These are phyloP conservation scores for Presbytis comata DNA, from an alignment of 2,797 vertebrate genomes.

Conservation along the genomic window DNA sequence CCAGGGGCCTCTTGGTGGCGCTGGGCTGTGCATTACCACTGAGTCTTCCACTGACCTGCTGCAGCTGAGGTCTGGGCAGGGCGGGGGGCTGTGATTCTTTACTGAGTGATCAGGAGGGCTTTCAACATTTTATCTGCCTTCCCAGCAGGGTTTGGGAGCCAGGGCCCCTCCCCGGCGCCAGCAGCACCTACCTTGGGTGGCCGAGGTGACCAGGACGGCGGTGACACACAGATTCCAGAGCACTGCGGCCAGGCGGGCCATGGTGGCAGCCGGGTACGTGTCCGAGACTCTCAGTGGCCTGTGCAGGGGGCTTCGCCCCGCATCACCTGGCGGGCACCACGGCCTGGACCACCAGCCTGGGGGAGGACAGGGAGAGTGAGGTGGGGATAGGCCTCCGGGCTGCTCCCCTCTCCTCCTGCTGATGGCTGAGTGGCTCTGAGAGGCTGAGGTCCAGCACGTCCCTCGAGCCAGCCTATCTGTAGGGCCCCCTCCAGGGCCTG, in stretches of 20 bases:
- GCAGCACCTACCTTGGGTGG: slow-evolving; percentile 81
- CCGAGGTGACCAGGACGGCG: slow-evolving; percentile 79
- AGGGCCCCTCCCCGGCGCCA: accelerated
- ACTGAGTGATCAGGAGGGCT: neutral
- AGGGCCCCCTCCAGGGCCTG: neutral
- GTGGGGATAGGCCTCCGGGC: accelerated
- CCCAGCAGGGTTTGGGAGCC: neutral
- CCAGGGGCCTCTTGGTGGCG: neutral
- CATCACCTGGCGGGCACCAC: slow-evolving; percentile 63
- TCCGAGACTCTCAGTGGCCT: slow-evolving; percentile 45
- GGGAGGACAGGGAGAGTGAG: slow-evolving; percentile 28
- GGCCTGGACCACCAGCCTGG: slow-evolving; percentile 66
- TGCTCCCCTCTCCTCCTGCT: neutral
- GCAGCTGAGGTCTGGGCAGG: neutral
- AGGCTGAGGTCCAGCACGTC: neutral
- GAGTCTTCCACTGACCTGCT: neutral
- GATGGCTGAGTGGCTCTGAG: neutral
- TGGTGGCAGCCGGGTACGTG: neutral
- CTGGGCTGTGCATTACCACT: no score
- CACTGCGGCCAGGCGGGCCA: slow-evolving; percentile 80
- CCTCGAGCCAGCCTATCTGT: neutral
- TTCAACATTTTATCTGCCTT: accelerated
- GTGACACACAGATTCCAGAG: slow-evolving; percentile 82
- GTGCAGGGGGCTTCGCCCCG: neutral
- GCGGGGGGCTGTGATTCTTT: neutral